Evolutionary conservation across 1,140 invertebrate genomes (phyloP).

Genomic region (Chrysopa pallens): DNA sequence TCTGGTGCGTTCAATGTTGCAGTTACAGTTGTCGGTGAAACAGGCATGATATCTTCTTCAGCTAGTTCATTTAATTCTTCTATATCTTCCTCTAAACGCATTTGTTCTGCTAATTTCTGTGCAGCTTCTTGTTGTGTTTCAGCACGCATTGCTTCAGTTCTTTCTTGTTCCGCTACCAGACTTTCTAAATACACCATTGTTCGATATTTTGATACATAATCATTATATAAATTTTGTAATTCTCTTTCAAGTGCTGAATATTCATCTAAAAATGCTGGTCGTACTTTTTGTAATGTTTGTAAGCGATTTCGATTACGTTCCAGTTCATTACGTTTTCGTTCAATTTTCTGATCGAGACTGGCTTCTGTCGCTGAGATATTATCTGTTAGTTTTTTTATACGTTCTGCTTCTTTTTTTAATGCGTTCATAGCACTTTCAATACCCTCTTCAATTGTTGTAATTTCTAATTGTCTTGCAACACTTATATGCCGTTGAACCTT

Average conservation of each 20-base stretch:
- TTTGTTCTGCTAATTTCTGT: slow-evolving; percentile 11
- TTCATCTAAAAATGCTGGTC: slow-evolving; percentile 94
- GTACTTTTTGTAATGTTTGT: slow-evolving; percentile 83
- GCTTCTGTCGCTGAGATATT: slow-evolving; percentile 72
- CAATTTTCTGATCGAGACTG: slow-evolving; percentile 79
- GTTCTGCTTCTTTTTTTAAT: slow-evolving; percentile 47
- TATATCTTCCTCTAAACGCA: slow-evolving; percentile 13
- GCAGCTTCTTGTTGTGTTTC: slow-evolving; percentile 13
- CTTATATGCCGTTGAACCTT: slow-evolving; percentile 27
- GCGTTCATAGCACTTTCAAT: slow-evolving; percentile 50
- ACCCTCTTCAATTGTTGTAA: slow-evolving; percentile 59
- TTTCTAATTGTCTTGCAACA: slow-evolving; percentile 55
- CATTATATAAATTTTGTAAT: slow-evolving; percentile 65
- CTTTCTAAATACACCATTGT: slow-evolving; percentile 71
- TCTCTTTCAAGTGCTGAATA: slow-evolving; percentile 83
- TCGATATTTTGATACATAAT: slow-evolving; percentile 74
- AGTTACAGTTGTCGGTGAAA: slow-evolving; percentile 2
- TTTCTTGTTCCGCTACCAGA: slow-evolving; percentile 48
- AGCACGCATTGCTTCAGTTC: slow-evolving; percentile 31
- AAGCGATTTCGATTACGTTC: slow-evolving; percentile 86
- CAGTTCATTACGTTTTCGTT: slow-evolving; percentile 74
- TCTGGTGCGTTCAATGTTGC: slow-evolving; percentile 8
- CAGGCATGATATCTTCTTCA: slow-evolving; percentile 1
- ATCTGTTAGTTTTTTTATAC: slow-evolving; percentile 55
- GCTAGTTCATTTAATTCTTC: slow-evolving; percentile 3